A percentile compares a stretch with the other conserved stretches of the same genome.
Conservation (phyloP, 2,797 vertebrate genomes). For the Diglossa cyanea region DNA sequence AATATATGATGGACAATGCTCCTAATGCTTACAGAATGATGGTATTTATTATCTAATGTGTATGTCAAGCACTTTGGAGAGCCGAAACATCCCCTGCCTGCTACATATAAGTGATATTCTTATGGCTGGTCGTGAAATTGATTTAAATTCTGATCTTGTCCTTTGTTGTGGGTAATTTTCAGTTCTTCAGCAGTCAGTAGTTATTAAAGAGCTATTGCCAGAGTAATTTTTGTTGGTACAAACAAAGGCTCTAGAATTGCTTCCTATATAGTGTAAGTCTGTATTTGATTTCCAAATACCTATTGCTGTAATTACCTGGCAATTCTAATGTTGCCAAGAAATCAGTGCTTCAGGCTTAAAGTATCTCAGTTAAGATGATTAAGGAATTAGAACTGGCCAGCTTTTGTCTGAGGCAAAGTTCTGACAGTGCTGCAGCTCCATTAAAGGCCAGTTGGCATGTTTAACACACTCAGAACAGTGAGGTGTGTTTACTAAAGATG, state of each 20-base stretch:
- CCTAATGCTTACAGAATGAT: not conserved
- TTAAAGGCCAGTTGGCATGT: not conserved
- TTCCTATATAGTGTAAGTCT: not conserved
- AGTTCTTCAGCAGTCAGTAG: not conserved
- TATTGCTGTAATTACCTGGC: not conserved
- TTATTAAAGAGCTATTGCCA: not conserved
- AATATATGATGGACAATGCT: not conserved
- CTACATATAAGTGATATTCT: not conserved
- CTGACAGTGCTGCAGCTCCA: not conserved
- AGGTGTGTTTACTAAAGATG: not conserved
- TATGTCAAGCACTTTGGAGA: not conserved
- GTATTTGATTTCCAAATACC: not conserved
- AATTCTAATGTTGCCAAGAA: not conserved
- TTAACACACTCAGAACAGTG: not conserved
- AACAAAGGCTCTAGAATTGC: not conserved
- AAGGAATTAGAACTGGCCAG: not conserved
- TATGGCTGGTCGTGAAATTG: not conserved
- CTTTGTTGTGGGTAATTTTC: not conserved
- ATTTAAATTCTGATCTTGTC: not conserved
- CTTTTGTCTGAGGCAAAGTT: not conserved
- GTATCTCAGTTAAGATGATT: not conserved
- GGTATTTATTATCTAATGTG: not conserved
- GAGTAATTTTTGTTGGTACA: not conserved
- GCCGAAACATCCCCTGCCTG: not conserved
- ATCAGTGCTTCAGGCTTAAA: not conserved